Conservation (phyloP, 2,113 vertebrate genomes). For the Nothocercus nigrocapillus region DNA sequence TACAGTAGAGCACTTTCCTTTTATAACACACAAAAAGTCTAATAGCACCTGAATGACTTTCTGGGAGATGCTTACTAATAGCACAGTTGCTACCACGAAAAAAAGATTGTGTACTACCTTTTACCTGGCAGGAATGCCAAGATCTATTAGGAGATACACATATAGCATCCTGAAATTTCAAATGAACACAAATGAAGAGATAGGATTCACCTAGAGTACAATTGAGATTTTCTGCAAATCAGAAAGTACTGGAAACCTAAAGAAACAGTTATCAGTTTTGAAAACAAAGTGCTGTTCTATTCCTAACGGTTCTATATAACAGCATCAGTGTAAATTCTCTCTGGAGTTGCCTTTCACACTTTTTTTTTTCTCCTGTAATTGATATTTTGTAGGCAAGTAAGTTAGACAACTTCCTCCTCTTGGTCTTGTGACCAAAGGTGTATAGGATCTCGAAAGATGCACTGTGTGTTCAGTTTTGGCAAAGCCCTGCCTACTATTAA, state of each 20-base stretch:
- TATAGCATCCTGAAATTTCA: background rate
- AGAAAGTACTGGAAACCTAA: background rate
- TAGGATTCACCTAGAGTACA: background rate
- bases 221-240: background rate
- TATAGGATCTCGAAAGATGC: background rate
- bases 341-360: background rate
- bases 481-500: background rate
- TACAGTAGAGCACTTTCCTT: background rate
- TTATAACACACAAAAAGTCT: background rate
- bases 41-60: background rate
- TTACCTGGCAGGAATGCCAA: background rate
- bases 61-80: background rate
- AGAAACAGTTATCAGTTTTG: background rate
- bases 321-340: background rate
- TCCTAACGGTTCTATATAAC: background rate
- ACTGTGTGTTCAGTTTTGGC: background rate
- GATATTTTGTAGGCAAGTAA: background rate
- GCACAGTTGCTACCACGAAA: background rate
- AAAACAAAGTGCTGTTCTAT: background rate
- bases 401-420: background rate
- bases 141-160: background rate
- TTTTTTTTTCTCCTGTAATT: background rate
- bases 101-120: background rate
- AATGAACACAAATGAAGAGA: background rate
- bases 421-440: background rate